Percentiles rank a stretch among this genome's conserved stretches.
phyloP scores from a whole-genome alignment of 2,888 invertebrate species.

The Lepidocyrtinus sp. region DNA sequence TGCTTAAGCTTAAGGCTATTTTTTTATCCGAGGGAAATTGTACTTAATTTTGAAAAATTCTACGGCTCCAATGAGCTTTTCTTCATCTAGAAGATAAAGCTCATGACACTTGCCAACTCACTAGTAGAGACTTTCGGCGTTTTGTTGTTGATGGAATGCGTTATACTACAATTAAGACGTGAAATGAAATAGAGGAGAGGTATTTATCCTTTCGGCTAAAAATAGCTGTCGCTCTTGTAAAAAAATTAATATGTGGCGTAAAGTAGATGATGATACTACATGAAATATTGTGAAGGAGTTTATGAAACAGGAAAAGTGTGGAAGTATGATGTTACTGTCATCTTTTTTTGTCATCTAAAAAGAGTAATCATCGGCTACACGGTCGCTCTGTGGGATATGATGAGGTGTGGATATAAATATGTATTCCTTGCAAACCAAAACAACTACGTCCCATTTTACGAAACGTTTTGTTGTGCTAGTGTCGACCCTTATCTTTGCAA shows the following conservation, averaged over 20 bases:
- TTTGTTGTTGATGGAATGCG: background rate
- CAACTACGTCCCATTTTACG: too few species aligned
- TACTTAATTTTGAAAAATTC: background rate
- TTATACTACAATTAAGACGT: background rate
- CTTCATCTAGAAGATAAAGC: background rate
- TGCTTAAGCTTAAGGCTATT: background rate
- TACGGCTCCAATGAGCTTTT: background rate
- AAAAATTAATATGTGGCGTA: too few species aligned
- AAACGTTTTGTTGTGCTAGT: too few species aligned
- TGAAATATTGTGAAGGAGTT: too few species aligned
- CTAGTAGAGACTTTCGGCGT: background rate
- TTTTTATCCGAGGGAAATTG: background rate
- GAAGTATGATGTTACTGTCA: background rate
- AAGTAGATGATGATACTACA: too few species aligned
- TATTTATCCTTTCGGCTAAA: background rate
- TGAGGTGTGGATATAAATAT: too few species aligned
- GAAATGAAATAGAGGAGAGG: background rate
- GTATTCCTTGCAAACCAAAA: too few species aligned
- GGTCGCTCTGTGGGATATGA: too few species aligned
- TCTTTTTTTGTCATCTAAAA: background rate
- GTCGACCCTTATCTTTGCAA: too few species aligned
- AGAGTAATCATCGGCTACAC: too few species aligned
- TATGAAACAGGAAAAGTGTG: too few species aligned
- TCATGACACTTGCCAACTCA: slow-evolving; percentile 36
- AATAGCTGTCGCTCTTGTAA: background rate